A percentile compares a stretch with the other conserved stretches of the same genome.
These are phyloP conservation scores for Nasua narica DNA, from an alignment of 2,797 vertebrate genomes.

Conservation along the genomic window DNA sequence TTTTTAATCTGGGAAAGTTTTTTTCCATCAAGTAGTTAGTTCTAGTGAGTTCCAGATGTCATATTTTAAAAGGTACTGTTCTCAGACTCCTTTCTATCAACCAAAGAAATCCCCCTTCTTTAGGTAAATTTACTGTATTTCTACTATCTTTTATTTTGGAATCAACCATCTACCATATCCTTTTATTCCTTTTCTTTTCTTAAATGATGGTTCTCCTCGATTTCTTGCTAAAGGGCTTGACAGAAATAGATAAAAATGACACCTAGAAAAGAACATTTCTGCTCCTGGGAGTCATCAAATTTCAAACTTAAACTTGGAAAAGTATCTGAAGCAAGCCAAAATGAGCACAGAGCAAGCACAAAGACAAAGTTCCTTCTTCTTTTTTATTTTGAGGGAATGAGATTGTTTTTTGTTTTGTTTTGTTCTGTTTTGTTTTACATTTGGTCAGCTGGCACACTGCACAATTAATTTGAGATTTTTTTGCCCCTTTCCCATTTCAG, in stretches of 20 bases:
- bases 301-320: conserved; percentile 56
- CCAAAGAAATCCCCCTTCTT: not conserved
- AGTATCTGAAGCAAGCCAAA: not conserved
- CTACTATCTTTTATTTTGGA: not conserved
- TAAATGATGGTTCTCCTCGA: conserved; percentile 7
- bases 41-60: conserved; percentile 47
- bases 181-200: not conserved
- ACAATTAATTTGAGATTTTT: conserved; percentile 54
- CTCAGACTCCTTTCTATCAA: conserved; percentile 4
- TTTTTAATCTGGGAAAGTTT: conserved; percentile 40
- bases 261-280: conserved; percentile 41
- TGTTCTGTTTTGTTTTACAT: conserved; percentile 33
- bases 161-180: not conserved
- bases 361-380: not conserved
- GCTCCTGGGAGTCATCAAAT: conserved; percentile 31
- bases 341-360: not conserved
- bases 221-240: conserved; percentile 41
- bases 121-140: not conserved
- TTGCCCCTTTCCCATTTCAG: conserved; percentile 56
- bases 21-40: conserved; percentile 19
- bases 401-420: not conserved
- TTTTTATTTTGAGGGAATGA: conserved; percentile 11
- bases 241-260: conserved; percentile 30
- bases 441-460: conserved; percentile 36
- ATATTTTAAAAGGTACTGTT: not conserved